Conservation (phyloP, 1,140 invertebrate genomes). For the Calephelis nemesis region DNA sequence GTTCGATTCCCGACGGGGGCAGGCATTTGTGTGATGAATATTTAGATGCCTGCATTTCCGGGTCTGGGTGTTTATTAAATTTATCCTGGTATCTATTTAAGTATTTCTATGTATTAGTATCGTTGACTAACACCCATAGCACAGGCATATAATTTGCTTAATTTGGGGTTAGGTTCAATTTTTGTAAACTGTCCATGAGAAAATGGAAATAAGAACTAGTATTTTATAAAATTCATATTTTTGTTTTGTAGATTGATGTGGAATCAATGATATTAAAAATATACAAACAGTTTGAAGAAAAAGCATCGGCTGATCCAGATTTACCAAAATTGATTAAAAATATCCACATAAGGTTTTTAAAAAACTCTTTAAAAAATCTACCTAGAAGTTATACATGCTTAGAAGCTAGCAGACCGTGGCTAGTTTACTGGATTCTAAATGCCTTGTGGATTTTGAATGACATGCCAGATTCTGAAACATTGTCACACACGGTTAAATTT, state of each 20-base stretch:
- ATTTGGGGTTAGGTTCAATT: no score
- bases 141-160: no score
- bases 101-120: no score
- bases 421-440: slow-evolving; percentile 97
- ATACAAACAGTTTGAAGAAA: slow-evolving; percentile 81
- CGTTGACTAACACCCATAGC: no score
- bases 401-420: slow-evolving; percentile 96
- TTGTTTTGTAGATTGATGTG: slow-evolving; percentile 81
- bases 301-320: slow-evolving; percentile 79
- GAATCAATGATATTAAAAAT: slow-evolving; percentile 83
- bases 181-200: no score
- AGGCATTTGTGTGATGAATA: no score
- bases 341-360: slow-evolving; percentile 85
- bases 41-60: no score
- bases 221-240: slow-evolving; percentile 12
- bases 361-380: slow-evolving; percentile 84
- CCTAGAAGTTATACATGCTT: slow-evolving; percentile 87
- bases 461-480: slow-evolving; percentile 83
- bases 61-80: no score
- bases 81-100: no score
- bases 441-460: slow-evolving; percentile 90
- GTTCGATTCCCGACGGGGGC: no score
- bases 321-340: slow-evolving; percentile 83
- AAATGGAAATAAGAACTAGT: not conserved
- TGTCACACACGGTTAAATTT: slow-evolving; percentile 85